phyloP scores from a whole-genome alignment of 2,113 vertebrate species.

The Platysternon megacephalum region DNA sequence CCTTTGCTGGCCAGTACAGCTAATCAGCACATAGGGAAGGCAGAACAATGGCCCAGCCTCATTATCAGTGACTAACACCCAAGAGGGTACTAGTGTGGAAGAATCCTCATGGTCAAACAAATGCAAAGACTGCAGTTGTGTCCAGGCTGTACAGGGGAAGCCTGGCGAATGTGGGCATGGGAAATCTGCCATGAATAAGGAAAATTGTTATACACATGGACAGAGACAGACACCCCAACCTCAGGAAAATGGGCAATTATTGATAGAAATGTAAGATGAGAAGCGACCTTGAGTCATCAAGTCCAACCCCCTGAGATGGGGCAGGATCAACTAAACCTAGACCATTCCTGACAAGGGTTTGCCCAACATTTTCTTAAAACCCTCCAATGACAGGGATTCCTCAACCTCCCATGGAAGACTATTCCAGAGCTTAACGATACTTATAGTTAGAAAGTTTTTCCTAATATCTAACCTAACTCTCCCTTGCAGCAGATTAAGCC shows the following conservation, averaged over 20 bases:
- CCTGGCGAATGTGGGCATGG: background rate
- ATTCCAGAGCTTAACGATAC: background rate
- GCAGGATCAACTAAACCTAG: background rate
- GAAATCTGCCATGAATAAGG: background rate
- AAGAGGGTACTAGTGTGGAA: background rate
- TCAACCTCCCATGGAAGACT: background rate
- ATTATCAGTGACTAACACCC: background rate
- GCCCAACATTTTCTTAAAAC: background rate
- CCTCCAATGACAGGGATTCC: background rate
- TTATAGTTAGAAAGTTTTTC: background rate
- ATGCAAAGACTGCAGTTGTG: background rate
- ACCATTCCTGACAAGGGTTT: background rate
- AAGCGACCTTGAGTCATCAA: background rate
- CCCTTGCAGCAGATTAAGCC: background rate
- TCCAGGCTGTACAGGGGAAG: background rate
- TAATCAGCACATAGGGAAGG: rapidly evolving
- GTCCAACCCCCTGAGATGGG: background rate
- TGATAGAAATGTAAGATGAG: background rate
- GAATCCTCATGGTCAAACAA: background rate
- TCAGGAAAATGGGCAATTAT: background rate
- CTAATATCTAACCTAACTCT: background rate
- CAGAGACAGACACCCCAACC: background rate
- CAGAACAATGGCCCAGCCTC: background rate
- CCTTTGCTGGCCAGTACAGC: background rate
- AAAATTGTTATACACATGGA: rapidly evolving